Percentiles rank a stretch among this genome's conserved stretches.
These are phyloP conservation scores for Drosophila nr. medialis DNA, from an alignment of 2,888 invertebrate genomes.

Conservation along the genomic window DNA sequence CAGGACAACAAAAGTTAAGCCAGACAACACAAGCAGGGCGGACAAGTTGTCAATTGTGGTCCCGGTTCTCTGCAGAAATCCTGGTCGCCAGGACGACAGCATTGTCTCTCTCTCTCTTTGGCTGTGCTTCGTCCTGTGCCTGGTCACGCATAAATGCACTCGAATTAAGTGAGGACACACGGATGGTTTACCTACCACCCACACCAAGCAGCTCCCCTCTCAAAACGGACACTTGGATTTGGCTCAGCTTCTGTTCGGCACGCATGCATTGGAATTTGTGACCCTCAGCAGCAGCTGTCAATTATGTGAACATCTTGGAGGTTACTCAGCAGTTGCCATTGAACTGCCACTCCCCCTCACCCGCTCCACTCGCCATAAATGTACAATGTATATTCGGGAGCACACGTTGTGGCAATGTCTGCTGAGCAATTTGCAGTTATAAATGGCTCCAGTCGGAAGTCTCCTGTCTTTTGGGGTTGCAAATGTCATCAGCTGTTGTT, in stretches of 20 bases:
- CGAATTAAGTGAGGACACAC: slow-evolving; percentile 73
- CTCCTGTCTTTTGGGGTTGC: slow-evolving; percentile 12
- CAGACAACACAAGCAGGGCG: slow-evolving; percentile 54
- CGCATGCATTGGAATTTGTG: slow-evolving; percentile 71
- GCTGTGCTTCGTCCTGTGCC: slow-evolving; percentile 49
- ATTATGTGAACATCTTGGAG: slow-evolving; percentile 36
- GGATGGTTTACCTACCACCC: slow-evolving; percentile 24
- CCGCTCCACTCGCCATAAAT: slow-evolving; percentile 35
- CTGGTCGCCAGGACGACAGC: slow-evolving; percentile 51
- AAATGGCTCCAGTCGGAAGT: slow-evolving; percentile 41
- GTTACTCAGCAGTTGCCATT: slow-evolving; percentile 57
- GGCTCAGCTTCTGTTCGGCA: slow-evolving; percentile 12
- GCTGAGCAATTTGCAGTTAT: slow-evolving; percentile 53
- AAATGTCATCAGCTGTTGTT: slow-evolving; percentile 72
- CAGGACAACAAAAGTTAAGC: slow-evolving; percentile 81
- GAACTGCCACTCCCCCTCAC: slow-evolving; percentile 6
- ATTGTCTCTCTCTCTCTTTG: slow-evolving; percentile 1
- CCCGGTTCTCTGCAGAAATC: slow-evolving; percentile 15
- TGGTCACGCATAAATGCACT: slow-evolving; percentile 81
- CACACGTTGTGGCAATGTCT: slow-evolving; percentile 77
- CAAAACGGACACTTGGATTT: slow-evolving; percentile 3
- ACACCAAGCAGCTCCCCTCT: background rate
- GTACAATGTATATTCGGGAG: slow-evolving; percentile 67
- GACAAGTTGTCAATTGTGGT: slow-evolving; percentile 62
- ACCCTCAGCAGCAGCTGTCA: slow-evolving; percentile 39